A percentile compares a stretch with the other conserved stretches of the same genome.
Conservation (phyloP, 2,888 invertebrate species). For the Melinaea marsaeus region DNA sequence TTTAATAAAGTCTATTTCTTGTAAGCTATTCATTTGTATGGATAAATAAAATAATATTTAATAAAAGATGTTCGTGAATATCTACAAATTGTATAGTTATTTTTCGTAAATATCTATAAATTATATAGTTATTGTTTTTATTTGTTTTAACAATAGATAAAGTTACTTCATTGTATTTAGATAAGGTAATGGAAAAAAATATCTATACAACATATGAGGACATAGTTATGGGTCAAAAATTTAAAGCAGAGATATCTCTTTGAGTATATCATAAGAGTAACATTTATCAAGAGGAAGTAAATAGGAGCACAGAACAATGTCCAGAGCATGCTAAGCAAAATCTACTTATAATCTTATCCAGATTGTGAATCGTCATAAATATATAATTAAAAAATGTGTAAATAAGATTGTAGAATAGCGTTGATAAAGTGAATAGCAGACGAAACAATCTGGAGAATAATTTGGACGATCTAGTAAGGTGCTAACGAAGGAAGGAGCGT, state of each 20-base stretch:
- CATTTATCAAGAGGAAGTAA: conserved; percentile 7
- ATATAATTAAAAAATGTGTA: conserved; percentile 2
- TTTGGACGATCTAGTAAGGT: conserved; percentile 77
- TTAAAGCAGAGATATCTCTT: conserved; percentile 5
- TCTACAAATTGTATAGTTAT: conserved; percentile 29
- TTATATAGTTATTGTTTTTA: neutral
- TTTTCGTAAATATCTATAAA: conserved; percentile 20
- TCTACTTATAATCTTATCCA: conserved; percentile 44
- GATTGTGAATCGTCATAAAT: conserved; percentile 53
- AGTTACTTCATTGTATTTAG: no score
- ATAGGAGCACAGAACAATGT: conserved; percentile 50
- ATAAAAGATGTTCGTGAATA: conserved; percentile 27
- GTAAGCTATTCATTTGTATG: conserved; percentile 32
- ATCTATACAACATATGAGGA: conserved; percentile 35
- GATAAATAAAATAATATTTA: conserved; percentile 23
- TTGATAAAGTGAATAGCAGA: conserved; percentile 38
- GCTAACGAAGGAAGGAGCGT: conserved; percentile 77
- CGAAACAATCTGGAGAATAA: conserved; percentile 54
- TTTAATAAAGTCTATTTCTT: conserved; percentile 27
- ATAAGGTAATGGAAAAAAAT: conserved; percentile 23
- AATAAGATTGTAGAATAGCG: conserved; percentile 22
- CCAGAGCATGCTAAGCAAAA: conserved; percentile 64
- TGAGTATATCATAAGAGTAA: neutral
- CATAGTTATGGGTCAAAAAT: conserved; percentile 37
- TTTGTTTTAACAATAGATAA: neutral